Evolutionary conservation across 2,113 vertebrate species (phyloP).

Genomic region (Varanus komodoensis): DNA sequence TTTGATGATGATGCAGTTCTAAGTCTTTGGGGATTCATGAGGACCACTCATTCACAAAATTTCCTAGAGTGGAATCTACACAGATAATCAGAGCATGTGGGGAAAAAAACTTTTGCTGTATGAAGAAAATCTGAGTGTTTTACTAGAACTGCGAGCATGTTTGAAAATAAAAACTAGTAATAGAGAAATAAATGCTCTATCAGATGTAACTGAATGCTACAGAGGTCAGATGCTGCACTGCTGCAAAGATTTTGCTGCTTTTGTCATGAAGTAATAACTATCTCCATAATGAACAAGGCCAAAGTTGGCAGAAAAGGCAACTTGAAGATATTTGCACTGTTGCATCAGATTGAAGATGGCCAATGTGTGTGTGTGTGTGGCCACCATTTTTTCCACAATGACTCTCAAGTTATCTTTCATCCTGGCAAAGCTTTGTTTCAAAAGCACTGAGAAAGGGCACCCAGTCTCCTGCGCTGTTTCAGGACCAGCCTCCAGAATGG

Average conservation of each 20-base stretch:
- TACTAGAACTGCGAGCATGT: not conserved
- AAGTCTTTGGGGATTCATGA: no score
- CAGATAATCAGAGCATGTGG: not conserved
- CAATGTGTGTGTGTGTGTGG: no score
- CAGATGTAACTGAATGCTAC: not conserved
- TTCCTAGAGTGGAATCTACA: no score
- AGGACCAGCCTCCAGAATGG: not conserved
- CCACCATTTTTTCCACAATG: not conserved
- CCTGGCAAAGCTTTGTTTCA: no score
- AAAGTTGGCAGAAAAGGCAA: not conserved
- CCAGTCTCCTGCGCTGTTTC: not conserved
- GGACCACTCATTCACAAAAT: no score
- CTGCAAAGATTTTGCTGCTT: not conserved
- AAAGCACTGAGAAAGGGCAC: no score
- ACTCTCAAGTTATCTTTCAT: not conserved
- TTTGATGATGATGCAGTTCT: no score
- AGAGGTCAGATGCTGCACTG: not conserved
- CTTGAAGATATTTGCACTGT: not conserved
- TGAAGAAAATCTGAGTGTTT: not conserved
- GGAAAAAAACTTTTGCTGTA: not conserved
- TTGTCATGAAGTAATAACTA: not conserved
- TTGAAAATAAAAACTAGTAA: not conserved
- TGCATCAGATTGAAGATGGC: no score
- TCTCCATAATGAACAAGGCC: not conserved
- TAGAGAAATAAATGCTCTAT: not conserved